Evolutionary conservation across 1,140 invertebrate species (phyloP).

Genomic region (Brachionus paranguensis): DNA sequence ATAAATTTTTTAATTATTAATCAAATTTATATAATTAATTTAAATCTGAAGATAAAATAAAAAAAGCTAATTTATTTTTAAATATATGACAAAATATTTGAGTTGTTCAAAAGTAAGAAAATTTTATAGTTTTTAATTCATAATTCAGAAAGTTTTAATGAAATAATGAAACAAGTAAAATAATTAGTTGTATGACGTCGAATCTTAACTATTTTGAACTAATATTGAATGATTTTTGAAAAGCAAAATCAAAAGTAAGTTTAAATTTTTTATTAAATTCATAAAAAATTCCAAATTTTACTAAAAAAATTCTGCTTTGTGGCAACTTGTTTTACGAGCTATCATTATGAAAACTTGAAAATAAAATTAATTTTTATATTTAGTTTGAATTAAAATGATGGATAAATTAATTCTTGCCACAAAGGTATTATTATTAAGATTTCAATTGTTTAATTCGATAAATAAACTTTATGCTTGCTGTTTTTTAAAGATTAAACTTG

Average conservation of each 20-base stretch:
- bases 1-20: neutral
- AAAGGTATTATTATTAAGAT: neutral
- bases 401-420: neutral
- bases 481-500: constrained; percentile 2
- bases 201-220: neutral
- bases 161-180: neutral
- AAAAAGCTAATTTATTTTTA: too few relatives aligned
- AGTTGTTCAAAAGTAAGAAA: neutral
- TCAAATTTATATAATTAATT: too few relatives aligned
- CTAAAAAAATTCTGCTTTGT: neutral
- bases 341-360: neutral
- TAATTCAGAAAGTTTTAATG: neutral
- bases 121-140: neutral
- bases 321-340: neutral
- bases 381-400: neutral
- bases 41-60: too few relatives aligned
- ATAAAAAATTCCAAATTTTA: neutral
- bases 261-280: neutral
- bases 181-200: neutral
- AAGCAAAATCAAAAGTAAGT: neutral
- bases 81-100: neutral
- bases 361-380: neutral
- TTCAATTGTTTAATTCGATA: neutral
- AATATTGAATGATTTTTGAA: neutral
- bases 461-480: neutral